Conservation (phyloP, 1,140 invertebrate genomes). For the Streblospio benedicti region DNA sequence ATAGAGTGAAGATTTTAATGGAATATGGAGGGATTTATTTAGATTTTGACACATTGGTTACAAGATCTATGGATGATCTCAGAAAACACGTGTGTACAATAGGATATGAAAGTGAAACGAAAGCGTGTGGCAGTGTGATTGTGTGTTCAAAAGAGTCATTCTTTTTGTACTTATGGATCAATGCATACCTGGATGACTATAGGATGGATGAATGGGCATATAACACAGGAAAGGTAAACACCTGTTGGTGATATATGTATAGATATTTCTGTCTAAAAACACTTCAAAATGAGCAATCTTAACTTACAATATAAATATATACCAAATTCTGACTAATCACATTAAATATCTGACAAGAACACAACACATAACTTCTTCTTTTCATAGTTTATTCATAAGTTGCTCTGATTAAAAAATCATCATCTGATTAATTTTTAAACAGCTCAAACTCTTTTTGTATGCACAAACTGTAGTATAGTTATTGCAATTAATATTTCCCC, state of each 20-base stretch:
- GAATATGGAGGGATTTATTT: slow-evolving; percentile 21
- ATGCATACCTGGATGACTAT: slow-evolving; percentile 19
- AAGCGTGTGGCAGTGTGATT: slow-evolving; percentile 18
- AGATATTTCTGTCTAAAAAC: too few relatives aligned
- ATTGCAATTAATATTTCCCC: too few relatives aligned
- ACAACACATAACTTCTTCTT: neutral
- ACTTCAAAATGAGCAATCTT: too few relatives aligned
- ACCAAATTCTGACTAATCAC: too few relatives aligned
- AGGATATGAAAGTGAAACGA: slow-evolving; percentile 20
- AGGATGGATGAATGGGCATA: slow-evolving; percentile 18
- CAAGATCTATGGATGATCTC: slow-evolving; percentile 35
- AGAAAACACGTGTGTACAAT: slow-evolving; percentile 42
- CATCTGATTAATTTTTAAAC: neutral
- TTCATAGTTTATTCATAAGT: neutral
- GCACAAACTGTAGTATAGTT: too few relatives aligned
- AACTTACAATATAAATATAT: too few relatives aligned
- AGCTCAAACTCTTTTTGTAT: neutral
- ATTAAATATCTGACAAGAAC: neutral
- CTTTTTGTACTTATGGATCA: slow-evolving; percentile 18
- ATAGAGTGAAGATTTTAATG: slow-evolving; percentile 14
- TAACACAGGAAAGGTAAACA: slow-evolving; percentile 16
- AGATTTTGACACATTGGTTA: slow-evolving; percentile 17
- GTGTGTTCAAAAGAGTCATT: slow-evolving; percentile 14
- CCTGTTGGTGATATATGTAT: too few relatives aligned
- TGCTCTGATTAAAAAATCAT: neutral